These are phyloP conservation scores for Benthosema pterotum DNA, from an alignment of 2,797 vertebrate species.

Conservation along the genomic window DNA sequence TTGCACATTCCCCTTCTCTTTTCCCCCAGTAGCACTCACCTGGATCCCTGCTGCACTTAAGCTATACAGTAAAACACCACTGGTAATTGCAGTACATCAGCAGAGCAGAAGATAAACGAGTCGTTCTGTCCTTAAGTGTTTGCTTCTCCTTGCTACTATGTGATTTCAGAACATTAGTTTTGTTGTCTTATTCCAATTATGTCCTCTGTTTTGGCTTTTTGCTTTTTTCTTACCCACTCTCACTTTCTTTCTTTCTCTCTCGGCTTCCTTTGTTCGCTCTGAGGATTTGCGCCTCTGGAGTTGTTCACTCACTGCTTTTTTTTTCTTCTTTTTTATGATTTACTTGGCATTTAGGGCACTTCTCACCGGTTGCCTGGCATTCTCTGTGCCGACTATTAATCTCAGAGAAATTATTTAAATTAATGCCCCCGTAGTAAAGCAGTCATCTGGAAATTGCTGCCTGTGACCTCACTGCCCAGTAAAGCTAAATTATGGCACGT, in stretches of 20 bases:
- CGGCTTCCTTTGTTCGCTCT: too few relatives aligned
- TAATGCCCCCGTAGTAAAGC: constrained; percentile 55
- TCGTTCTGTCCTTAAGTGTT: too few relatives aligned
- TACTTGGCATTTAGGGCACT: constrained; percentile 20
- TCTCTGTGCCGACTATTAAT: constrained; percentile 29
- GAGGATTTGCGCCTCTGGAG: not conserved
- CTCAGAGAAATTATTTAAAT: constrained; percentile 46
- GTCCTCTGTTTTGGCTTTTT: not conserved
- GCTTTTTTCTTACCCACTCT: too few relatives aligned
- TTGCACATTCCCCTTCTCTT: constrained; percentile 21
- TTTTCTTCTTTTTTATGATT: constrained; percentile 24
- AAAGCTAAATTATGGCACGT: constrained; percentile 36
- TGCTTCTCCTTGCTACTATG: too few relatives aligned
- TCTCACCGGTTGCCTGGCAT: constrained; percentile 36
- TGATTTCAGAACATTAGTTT: not conserved
- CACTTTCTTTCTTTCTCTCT: too few relatives aligned
- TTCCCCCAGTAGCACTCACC: constrained; percentile 31
- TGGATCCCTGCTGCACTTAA: constrained; percentile 39
- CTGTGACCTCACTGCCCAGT: constrained; percentile 52
- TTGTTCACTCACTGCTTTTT: constrained; percentile 9
- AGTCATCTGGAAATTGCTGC: constrained; percentile 52
- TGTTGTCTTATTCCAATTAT: not conserved
- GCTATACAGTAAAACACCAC: constrained; percentile 30
- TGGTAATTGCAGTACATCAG: constrained; percentile 15
- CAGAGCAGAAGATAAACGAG: constrained; percentile 7